Evolutionary conservation across 2,113 vertebrate species (phyloP).

Genomic region (Ondatra zibethicus): DNA sequence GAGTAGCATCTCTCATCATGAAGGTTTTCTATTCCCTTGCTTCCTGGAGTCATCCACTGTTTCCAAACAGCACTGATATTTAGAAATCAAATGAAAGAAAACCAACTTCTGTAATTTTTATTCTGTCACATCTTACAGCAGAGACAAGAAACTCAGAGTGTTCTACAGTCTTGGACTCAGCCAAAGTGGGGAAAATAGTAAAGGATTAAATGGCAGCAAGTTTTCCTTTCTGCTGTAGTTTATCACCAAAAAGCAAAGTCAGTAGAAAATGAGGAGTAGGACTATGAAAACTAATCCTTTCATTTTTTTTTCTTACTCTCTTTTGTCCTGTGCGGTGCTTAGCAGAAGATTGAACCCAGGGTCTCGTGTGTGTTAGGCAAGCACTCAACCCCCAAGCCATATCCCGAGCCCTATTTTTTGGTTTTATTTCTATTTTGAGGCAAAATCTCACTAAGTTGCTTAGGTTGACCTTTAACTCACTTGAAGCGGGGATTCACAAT

Average conservation of each 20-base stretch:
- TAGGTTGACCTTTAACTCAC: background rate
- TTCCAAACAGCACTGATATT: background rate
- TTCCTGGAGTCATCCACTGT: background rate
- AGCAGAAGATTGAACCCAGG: background rate
- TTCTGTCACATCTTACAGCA: background rate
- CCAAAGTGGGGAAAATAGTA: background rate
- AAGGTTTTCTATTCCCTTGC: background rate
- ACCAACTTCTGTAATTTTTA: background rate
- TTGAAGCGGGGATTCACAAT: background rate
- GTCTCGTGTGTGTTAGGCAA: background rate
- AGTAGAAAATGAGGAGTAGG: background rate
- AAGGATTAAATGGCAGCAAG: background rate
- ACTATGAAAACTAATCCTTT: background rate
- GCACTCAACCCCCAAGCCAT: background rate
- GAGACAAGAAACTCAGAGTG: background rate
- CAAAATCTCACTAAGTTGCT: background rate
- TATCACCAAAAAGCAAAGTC: background rate
- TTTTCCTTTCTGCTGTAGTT: background rate
- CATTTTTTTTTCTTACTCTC: background rate
- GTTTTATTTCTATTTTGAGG: background rate
- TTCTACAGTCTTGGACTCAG: background rate
- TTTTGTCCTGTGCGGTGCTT: background rate
- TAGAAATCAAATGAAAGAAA: constrained; percentile 42
- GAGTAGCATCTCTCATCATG: background rate
- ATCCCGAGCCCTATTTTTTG: background rate